Percentiles rank a stretch among this genome's conserved stretches.
phyloP scores from a whole-genome alignment of 2,113 vertebrate genomes.

The Paratilapia polleni region DNA sequence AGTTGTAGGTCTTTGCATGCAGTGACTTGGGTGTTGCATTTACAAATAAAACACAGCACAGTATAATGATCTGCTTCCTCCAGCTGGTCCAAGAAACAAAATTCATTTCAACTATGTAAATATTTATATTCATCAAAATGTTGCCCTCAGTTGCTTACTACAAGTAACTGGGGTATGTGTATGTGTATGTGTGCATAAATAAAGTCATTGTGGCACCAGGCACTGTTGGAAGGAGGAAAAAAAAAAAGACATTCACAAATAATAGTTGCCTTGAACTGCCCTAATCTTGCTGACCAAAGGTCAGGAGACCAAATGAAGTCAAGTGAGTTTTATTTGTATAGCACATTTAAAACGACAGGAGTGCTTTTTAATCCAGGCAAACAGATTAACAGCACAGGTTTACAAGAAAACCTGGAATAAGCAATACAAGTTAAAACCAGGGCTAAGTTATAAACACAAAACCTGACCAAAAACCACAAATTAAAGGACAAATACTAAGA shows the following conservation, averaged over 20 bases:
- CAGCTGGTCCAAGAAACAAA: not conserved
- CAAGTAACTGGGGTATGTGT: not conserved
- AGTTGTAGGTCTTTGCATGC: not conserved
- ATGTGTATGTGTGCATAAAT: not conserved
- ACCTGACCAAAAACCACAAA: not conserved
- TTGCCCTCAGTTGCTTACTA: not conserved
- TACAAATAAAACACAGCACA: not conserved
- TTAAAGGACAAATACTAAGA: not conserved
- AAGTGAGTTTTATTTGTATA: not conserved
- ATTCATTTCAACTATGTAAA: not conserved
- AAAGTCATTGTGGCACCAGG: not conserved
- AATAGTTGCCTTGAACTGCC: not conserved
- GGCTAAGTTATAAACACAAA: not conserved
- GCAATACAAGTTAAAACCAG: not conserved
- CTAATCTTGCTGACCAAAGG: not conserved
- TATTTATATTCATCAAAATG: constrained; percentile 1
- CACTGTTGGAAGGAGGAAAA: not conserved
- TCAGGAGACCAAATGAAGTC: not conserved
- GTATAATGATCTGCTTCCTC: not conserved
- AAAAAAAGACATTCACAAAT: not conserved
- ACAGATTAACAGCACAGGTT: not conserved
- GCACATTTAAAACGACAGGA: not conserved
- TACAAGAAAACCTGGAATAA: not conserved
- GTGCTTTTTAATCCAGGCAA: not conserved
- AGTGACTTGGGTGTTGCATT: not conserved